Conservation (phyloP, 2,113 vertebrate species). For the Electrona antarctica region DNA sequence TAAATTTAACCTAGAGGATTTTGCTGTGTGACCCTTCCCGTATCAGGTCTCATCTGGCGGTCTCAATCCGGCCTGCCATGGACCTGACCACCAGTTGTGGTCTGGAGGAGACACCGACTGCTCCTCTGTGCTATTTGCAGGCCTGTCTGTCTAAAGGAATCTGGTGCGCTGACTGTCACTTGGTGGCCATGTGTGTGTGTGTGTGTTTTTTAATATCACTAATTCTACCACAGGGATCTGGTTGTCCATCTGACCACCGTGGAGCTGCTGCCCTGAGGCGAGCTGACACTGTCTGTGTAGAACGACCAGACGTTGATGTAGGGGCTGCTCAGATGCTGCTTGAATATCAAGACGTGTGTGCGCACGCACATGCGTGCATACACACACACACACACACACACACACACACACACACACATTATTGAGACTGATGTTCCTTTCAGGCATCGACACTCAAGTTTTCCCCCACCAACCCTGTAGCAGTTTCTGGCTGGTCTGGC, state of each 20-base stretch:
- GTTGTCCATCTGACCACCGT: constrained; percentile 83
- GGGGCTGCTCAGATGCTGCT: constrained; percentile 80
- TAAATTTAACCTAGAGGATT: too few relatives aligned
- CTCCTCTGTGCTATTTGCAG: constrained; percentile 77
- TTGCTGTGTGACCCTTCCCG: constrained; percentile 45
- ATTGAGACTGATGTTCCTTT: constrained; percentile 78
- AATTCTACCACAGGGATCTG: constrained; percentile 78
- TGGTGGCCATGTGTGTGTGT: constrained; percentile 57
- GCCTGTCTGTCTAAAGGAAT: constrained; percentile 80
- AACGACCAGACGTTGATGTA: constrained; percentile 77
- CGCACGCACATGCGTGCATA: constrained; percentile 14
- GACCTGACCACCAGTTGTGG: constrained; percentile 76
- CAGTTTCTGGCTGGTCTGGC: constrained; percentile 72
- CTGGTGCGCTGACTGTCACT: constrained; percentile 78
- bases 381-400: constrained; percentile 4
- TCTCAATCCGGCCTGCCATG: constrained; percentile 64
- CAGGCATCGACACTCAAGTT: constrained; percentile 75
- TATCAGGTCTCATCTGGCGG: constrained; percentile 75
- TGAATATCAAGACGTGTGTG: constrained; percentile 56
- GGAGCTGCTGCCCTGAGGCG: constrained; percentile 77
- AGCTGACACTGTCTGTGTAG: constrained; percentile 80
- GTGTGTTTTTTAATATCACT: constrained; percentile 67
- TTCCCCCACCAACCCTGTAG: constrained; percentile 69
- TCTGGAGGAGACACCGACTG: constrained; percentile 65
- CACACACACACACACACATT: constrained; percentile 51